phyloP scores from a whole-genome alignment of 1,140 invertebrate genomes.

The Theocolax elegans region DNA sequence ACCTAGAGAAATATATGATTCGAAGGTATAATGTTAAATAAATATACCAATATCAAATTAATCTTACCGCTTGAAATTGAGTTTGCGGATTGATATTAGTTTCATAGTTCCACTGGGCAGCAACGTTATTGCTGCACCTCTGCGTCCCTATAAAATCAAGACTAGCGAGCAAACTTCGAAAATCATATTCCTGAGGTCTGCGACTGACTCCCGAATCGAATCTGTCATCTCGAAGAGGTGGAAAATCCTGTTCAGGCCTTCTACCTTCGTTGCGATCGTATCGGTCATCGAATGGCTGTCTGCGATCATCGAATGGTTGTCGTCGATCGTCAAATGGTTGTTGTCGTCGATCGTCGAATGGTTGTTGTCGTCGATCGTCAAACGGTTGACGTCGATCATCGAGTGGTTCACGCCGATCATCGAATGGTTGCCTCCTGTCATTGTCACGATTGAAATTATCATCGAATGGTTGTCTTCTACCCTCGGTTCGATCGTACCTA shows the following conservation, averaged over 20 bases:
- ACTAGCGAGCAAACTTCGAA: constrained; percentile 71
- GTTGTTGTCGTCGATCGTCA: too few species aligned
- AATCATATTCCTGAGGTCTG: constrained; percentile 48
- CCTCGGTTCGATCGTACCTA: neutral
- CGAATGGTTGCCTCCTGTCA: neutral
- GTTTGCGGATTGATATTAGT: constrained; percentile 86
- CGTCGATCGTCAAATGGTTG: neutral
- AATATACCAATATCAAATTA: too few species aligned
- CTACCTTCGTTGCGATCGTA: constrained; percentile 47
- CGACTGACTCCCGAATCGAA: constrained; percentile 11
- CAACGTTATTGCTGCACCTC: constrained; percentile 84
- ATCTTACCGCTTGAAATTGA: constrained; percentile 83
- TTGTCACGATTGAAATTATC: neutral
- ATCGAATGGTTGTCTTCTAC: neutral
- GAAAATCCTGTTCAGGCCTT: neutral
- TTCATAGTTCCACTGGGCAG: constrained; percentile 88
- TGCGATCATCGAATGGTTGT: neutral
- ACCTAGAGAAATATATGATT: too few species aligned
- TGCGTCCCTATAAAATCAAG: constrained; percentile 79
- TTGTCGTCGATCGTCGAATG: too few species aligned
- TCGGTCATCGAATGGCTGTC: constrained; percentile 44
- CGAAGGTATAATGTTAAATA: too few species aligned
- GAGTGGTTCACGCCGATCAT: neutral
- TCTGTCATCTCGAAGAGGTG: constrained; percentile 39
- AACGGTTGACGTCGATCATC: neutral